These are phyloP conservation scores for Bungarus multicinctus DNA, from an alignment of 2,113 vertebrate genomes.

Conservation along the genomic window DNA sequence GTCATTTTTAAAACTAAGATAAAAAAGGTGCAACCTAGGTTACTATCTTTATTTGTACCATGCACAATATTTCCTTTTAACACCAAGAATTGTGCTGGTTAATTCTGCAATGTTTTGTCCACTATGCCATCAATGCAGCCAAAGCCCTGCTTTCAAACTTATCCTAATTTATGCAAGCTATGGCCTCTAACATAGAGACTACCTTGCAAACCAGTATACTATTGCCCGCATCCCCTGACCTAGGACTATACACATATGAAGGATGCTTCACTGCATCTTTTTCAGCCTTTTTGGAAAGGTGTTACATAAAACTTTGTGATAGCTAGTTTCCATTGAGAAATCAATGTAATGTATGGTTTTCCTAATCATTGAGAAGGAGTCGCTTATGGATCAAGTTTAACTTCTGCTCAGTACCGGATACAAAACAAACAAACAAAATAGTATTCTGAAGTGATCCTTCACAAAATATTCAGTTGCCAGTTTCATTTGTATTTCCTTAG, in stretches of 20 bases:
- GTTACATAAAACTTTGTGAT: not conserved
- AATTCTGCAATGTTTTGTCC: not conserved
- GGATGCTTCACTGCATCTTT: not conserved
- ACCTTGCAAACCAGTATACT: not conserved
- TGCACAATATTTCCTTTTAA: not conserved
- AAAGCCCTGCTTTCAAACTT: not conserved
- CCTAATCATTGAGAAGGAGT: not conserved
- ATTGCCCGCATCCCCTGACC: not conserved
- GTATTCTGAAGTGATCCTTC: not conserved
- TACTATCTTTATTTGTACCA: not conserved
- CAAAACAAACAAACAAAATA: not conserved
- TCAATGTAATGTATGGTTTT: not conserved
- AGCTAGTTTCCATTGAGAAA: not conserved
- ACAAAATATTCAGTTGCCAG: not conserved
- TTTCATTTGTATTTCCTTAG: slow-evolving; percentile 24
- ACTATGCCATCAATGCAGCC: not conserved
- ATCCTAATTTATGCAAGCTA: not conserved
- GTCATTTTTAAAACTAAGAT: not conserved
- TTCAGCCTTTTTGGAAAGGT: not conserved
- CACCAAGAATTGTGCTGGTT: not conserved
- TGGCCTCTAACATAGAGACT: not conserved
- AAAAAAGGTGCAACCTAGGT: not conserved
- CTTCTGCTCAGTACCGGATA: not conserved
- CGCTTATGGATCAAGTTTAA: not conserved
- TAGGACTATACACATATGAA: not conserved